These are phyloP conservation scores for Lepidothrix coronata DNA, from an alignment of 2,113 vertebrate genomes.

Conservation along the genomic window DNA sequence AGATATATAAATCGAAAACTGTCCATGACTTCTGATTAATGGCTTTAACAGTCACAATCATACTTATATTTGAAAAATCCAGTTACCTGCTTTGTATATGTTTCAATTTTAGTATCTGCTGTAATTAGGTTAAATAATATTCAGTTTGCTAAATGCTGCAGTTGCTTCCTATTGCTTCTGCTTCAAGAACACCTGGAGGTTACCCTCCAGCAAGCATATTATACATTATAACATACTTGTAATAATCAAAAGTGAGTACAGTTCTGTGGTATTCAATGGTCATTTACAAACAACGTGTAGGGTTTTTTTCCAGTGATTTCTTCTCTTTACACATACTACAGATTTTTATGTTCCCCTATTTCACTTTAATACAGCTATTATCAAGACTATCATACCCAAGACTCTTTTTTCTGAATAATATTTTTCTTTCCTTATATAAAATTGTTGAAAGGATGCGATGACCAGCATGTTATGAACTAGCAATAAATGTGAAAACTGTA, in stretches of 20 bases:
- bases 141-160: conserved; percentile 3
- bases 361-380: background rate
- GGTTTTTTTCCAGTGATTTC: background rate
- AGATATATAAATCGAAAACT: background rate
- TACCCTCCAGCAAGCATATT: background rate
- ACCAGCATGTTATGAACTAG: background rate
- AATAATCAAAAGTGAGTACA: conserved; percentile 5
- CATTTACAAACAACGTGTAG: background rate
- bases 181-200: background rate
- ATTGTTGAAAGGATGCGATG: background rate
- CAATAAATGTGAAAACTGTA: background rate
- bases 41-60: background rate
- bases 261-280: background rate
- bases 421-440: background rate
- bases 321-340: background rate
- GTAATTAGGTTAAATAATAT: conserved; percentile 4
- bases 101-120: background rate
- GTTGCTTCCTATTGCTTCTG: conserved; percentile 17
- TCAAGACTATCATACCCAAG: background rate
- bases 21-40: background rate
- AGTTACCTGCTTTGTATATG: background rate
- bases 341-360: background rate
- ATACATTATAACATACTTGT: background rate
- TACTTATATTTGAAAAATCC: background rate
- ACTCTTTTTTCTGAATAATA: background rate